A percentile compares a stretch with the other conserved stretches of the same genome.
These are phyloP conservation scores for Calosoma granatense DNA, from an alignment of 1,140 invertebrate species.

Conservation along the genomic window DNA sequence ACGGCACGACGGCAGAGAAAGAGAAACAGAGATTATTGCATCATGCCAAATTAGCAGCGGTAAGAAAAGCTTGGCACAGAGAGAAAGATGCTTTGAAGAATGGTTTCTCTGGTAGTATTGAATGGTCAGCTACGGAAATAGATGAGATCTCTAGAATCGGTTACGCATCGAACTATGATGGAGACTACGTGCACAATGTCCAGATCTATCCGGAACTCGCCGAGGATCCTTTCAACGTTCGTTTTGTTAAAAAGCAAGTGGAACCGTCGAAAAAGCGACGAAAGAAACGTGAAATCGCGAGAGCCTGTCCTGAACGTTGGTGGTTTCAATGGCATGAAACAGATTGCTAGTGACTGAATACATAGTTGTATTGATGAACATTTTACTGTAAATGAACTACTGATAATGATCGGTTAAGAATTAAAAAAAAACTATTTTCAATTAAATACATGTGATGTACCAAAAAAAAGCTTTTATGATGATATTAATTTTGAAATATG, in stretches of 20 bases:
- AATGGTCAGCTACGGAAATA: constrained; percentile 68
- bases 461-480: constrained; percentile 25
- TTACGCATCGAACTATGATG: constrained; percentile 73
- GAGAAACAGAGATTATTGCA: constrained; percentile 80
- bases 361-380: constrained; percentile 1
- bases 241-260: constrained; percentile 70
- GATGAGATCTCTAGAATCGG: constrained; percentile 82
- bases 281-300: constrained; percentile 44
- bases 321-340: constrained; percentile 41
- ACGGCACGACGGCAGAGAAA: constrained; percentile 80
- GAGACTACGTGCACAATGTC: constrained; percentile 83
- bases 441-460: constrained; percentile 35
- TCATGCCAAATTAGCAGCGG: constrained; percentile 74
- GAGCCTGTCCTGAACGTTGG: constrained; percentile 34
- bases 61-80: constrained; percentile 83
- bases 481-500: constrained; percentile 15
- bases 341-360: constrained; percentile 35
- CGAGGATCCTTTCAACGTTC: constrained; percentile 91
- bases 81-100: constrained; percentile 74
- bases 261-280: constrained; percentile 51
- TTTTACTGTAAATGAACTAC: constrained; percentile 6
- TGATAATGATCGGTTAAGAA: constrained; percentile 13
- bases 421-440: constrained; percentile 26
- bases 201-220: constrained; percentile 82
- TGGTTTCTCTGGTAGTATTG: constrained; percentile 59